phyloP scores from a whole-genome alignment of 2,113 vertebrate species.

The Tilapia sparmanii region DNA sequence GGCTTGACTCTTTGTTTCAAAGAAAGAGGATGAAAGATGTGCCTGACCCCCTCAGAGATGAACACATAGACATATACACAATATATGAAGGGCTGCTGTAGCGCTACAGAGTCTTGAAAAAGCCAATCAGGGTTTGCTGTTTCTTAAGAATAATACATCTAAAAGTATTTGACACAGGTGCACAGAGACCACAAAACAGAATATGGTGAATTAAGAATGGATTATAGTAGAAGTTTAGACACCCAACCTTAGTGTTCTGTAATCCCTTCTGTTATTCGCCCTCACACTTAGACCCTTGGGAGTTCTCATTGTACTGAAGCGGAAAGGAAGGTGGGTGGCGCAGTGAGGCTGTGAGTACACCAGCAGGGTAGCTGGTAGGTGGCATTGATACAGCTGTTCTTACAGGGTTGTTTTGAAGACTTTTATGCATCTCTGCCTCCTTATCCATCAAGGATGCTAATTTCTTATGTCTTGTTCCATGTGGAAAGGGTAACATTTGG shows the following conservation, averaged over 20 bases:
- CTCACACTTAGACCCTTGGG: constrained; percentile 48
- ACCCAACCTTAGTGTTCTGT: constrained; percentile 20
- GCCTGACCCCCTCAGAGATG: constrained; percentile 54
- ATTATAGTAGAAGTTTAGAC: not conserved
- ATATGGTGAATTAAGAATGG: not conserved
- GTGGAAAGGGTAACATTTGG: not conserved
- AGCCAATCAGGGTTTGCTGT: not conserved
- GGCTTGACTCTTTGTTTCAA: constrained; percentile 20
- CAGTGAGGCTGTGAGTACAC: constrained; percentile 21
- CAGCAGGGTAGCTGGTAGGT: constrained; percentile 28
- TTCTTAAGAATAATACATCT: not conserved
- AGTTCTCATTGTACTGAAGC: constrained; percentile 25
- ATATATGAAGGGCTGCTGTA: not conserved
- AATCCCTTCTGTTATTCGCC: constrained; percentile 17
- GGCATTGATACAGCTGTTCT: constrained; percentile 1
- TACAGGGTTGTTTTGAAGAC: not conserved
- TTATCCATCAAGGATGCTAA: not conserved
- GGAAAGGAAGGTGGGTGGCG: constrained; percentile 52
- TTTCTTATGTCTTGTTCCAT: not conserved
- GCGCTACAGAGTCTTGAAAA: not conserved
- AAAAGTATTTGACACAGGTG: not conserved
- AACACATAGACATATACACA: not conserved
- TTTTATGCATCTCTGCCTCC: not conserved
- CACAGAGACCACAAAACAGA: not conserved
- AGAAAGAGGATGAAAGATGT: not conserved